Base-by-base conservation (phyloP, 2,113 vertebrate genomes). In the Coturnix japonica region DNA sequence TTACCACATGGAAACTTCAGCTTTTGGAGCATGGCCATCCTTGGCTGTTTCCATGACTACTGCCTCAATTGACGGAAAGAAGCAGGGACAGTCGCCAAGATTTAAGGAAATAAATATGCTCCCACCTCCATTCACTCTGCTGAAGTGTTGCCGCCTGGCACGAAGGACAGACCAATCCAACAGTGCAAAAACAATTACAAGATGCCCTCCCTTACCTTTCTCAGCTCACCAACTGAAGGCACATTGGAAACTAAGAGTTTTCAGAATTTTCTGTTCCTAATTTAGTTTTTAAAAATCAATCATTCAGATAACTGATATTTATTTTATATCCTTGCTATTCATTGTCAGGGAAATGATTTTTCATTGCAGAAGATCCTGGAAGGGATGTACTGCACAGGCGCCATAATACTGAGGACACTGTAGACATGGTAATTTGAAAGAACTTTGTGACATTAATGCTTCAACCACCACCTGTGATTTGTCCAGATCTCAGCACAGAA, bases 11-110 rank as follows among this genome's bases (percentile, higher is more conserved):
- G 47, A 85, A 93, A 92, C 46, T 87, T 91, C 19, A 85, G 31
- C 67, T 81, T 46, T 26, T 90, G 75, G 73, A 94, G 79, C 46
- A 93, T 85, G 65, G 41, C 69, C 91, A 92, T 94, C 91, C 85
- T 92, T 93, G 84, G 65, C 69, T 87, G 95, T 96, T 95, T 91
- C 95, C 94, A 96, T 96, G 95, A 90, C 91, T 95, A 97, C 90
- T 96, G n/a, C 51, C 39, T 67, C 8, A 0, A 82, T 66, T 76
- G 57, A 91, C 57, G 56, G 44, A 83, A 89, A 57, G 81, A 76
- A 71, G 41, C 17, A 0, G 63, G 86, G 74, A 95, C 14, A 9
- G 65, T 83, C 1, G 54, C 81, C 74, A 94, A 78, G 28, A 89
- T 96, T 90, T 74, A 90, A 90, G 87, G 87, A 89, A 86, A 75